Evolutionary conservation across 2,113 vertebrate species (phyloP).

Genomic region (Acanthisitta chloris): DNA sequence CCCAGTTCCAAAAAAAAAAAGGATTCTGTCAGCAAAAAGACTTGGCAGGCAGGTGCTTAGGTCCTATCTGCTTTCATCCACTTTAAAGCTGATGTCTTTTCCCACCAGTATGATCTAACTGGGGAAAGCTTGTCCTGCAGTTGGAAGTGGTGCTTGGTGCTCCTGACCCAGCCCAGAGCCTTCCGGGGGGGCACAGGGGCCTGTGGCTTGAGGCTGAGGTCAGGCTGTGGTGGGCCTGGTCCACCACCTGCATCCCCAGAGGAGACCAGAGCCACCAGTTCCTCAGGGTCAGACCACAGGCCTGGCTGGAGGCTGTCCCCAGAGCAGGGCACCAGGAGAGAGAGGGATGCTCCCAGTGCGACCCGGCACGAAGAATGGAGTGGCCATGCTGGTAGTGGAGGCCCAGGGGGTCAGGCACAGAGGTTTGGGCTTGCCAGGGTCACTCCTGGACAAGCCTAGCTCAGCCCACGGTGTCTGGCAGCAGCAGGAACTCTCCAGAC

Average conservation of each 20-base stretch:
- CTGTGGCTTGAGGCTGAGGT: background rate
- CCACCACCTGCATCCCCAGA: background rate
- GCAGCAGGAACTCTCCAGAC: background rate
- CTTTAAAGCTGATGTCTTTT: background rate
- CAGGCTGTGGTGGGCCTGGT: background rate
- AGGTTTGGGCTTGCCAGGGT: background rate
- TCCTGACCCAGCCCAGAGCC: background rate
- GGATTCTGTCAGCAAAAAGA: background rate
- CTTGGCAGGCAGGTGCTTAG: background rate
- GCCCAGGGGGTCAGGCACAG: background rate
- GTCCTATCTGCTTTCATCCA: background rate
- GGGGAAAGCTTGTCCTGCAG: background rate
- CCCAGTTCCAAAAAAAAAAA: background rate
- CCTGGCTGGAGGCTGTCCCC: background rate
- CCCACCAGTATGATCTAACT: background rate
- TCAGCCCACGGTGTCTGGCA: accelerated
- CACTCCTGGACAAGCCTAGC: background rate
- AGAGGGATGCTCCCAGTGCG: background rate
- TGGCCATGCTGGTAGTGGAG: background rate
- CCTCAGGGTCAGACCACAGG: too few relatives aligned
- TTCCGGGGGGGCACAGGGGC: background rate
- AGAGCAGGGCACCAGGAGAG: background rate
- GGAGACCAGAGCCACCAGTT: background rate
- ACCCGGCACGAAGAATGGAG: background rate
- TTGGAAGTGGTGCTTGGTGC: accelerated